These are phyloP conservation scores for Sula dactylatra DNA, from an alignment of 2,113 vertebrate species.

Conservation along the genomic window DNA sequence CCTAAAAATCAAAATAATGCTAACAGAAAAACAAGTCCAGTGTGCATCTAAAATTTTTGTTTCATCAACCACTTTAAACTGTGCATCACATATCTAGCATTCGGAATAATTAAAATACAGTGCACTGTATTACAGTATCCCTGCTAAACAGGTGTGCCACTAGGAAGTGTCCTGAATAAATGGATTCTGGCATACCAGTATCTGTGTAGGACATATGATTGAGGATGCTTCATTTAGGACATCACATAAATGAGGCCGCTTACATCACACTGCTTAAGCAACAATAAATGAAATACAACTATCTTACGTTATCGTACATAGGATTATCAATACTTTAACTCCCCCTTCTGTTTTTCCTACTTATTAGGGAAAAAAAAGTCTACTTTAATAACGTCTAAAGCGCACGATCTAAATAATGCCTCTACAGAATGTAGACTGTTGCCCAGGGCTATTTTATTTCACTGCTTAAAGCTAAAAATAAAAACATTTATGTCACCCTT, in stretches of 20 bases:
- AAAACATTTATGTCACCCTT: not conserved
- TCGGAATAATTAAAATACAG: not conserved
- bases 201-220: not conserved
- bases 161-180: not conserved
- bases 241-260: not conserved
- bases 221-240: not conserved
- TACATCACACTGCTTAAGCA: not conserved
- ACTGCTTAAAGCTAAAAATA: slow-evolving; percentile 3
- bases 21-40: not conserved
- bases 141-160: not conserved
- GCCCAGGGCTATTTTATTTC: not conserved
- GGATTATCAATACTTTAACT: not conserved
- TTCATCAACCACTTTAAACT: not conserved
- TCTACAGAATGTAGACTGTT: not conserved
- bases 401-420: not conserved
- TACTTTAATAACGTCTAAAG: not conserved
- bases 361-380: not conserved
- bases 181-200: not conserved
- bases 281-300: not conserved
- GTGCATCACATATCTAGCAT: not conserved
- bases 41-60: not conserved
- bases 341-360: not conserved
- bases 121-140: not conserved
- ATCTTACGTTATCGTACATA: not conserved
- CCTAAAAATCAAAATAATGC: not conserved